Percentiles rank a stretch among this genome's conserved stretches.
Evolutionary conservation across 2,797 vertebrate genomes (phyloP).

Genomic region (Simalia tracyae): DNA sequence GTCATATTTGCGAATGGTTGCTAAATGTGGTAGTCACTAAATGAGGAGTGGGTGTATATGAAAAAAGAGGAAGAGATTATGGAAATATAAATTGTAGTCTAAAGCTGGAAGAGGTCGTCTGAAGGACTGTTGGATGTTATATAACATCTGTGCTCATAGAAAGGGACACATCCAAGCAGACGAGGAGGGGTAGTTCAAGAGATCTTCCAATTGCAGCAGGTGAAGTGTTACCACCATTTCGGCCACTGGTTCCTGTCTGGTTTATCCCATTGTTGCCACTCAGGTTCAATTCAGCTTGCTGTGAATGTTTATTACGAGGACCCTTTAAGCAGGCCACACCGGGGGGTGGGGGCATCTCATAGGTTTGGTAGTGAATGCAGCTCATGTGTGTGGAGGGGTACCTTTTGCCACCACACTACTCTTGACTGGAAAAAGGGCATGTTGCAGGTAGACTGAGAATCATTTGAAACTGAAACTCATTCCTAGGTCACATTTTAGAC

Average conservation of each 20-base stretch:
- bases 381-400: too few relatives aligned
- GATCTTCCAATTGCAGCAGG: not conserved
- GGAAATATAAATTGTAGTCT: not conserved
- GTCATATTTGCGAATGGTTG: not conserved
- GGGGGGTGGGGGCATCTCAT: too few relatives aligned
- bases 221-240: not conserved
- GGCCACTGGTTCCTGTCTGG: not conserved
- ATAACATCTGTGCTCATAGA: not conserved
- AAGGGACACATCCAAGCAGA: not conserved
- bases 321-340: not conserved
- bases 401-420: too few relatives aligned
- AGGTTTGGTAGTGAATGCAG: too few relatives aligned
- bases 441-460: not conserved
- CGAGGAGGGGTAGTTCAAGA: too few relatives aligned
- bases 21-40: not conserved
- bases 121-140: not conserved
- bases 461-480: not conserved
- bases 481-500: too few relatives aligned
- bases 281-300: not conserved
- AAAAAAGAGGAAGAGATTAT: not conserved
- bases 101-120: not conserved
- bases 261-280: not conserved
- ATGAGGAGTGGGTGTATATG: not conserved
- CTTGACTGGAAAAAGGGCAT: not conserved
- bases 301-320: not conserved